These are phyloP conservation scores for Antennarius maculatus DNA, from an alignment of 2,797 vertebrate genomes.

Conservation along the genomic window DNA sequence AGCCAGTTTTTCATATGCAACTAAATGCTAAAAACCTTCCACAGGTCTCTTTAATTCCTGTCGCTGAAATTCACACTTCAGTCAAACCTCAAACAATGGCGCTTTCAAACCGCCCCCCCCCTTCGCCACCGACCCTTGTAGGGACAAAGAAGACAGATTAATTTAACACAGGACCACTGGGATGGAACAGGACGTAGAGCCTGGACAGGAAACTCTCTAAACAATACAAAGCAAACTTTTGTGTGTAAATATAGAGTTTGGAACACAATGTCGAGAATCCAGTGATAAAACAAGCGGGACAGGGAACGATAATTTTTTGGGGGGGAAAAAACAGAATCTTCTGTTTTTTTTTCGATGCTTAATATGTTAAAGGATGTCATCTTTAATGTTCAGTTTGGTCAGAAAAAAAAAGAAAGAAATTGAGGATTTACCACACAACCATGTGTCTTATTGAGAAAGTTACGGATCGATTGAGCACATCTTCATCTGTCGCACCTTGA, in stretches of 20 bases:
- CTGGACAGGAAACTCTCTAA: constrained; percentile 73
- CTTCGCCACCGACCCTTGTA: constrained; percentile 2
- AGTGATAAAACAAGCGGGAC: constrained; percentile 1
- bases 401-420: neutral
- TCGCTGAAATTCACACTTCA: constrained; percentile 14
- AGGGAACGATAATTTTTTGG: neutral
- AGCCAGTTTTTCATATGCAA: constrained; percentile 7
- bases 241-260: constrained; percentile 69
- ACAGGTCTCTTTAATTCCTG: constrained; percentile 4
- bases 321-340: constrained; percentile 7
- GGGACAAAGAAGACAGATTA: constrained; percentile 20
- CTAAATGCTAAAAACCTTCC: constrained; percentile 6
- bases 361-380: constrained; percentile 17
- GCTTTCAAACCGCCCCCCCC: constrained; percentile 34
- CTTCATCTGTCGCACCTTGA: constrained; percentile 75
- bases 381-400: neutral
- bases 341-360: constrained; percentile 4
- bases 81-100: constrained; percentile 42
- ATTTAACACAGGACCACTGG: constrained; percentile 23
- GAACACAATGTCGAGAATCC: constrained; percentile 27
- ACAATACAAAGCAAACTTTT: constrained; percentile 75
- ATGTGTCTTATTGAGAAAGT: neutral
- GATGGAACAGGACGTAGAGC: constrained; percentile 67
- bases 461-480: neutral
- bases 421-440: neutral